These are phyloP conservation scores for Selene dorsalis DNA, from an alignment of 2,797 vertebrate genomes.

Conservation along the genomic window DNA sequence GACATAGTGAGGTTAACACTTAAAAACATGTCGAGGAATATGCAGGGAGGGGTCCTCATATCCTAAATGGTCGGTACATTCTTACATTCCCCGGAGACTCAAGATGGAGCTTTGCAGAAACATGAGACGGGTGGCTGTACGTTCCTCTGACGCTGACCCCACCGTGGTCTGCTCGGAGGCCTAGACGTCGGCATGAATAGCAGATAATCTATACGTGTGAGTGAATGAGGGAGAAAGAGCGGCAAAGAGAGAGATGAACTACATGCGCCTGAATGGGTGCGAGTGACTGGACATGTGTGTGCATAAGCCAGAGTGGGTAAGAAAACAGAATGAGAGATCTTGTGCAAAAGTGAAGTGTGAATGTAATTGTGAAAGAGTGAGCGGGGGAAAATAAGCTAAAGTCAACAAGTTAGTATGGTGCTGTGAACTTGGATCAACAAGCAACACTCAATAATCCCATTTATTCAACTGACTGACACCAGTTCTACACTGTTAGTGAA, in stretches of 20 bases:
- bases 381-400: not conserved
- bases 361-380: not conserved
- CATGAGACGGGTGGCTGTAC: conserved; percentile 49
- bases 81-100: conserved; percentile 57
- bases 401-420: not conserved
- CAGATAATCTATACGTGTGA: conserved; percentile 1
- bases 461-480: conserved; percentile 15
- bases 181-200: conserved; percentile 26
- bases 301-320: not conserved
- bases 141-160: conserved; percentile 41
- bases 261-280: not conserved
- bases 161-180: conserved; percentile 14
- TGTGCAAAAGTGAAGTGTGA: not conserved
- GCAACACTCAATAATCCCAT: conserved; percentile 5
- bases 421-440: conserved; percentile 1
- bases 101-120: conserved; percentile 50
- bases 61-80: conserved; percentile 58
- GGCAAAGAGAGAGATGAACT: not conserved
- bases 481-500: not conserved
- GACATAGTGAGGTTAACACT: conserved; percentile 47
- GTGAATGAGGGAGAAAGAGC: not conserved
- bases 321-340: not conserved
- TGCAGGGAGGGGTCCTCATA: conserved; percentile 40
- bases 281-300: not conserved
- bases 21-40: conserved; percentile 23